Base-by-base conservation (phyloP, 2,797 vertebrate genomes). In the Psittacula echo region DNA sequence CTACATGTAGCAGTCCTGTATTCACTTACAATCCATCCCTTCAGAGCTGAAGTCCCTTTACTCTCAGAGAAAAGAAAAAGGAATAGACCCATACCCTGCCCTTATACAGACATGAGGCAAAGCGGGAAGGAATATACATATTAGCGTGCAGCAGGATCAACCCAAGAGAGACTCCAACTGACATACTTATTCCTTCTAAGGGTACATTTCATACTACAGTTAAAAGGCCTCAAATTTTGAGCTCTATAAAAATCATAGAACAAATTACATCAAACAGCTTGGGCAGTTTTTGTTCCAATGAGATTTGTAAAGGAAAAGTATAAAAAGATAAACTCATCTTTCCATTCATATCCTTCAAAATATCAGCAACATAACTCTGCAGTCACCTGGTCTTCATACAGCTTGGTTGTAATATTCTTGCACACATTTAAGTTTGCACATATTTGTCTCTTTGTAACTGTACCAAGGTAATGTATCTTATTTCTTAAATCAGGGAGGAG, bases 201-300 rank as follows among this genome's bases (percentile, higher is more conserved):
- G 34, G 0, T 44, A 47, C 42, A 37, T 29, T 23, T 86, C 45
- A 41, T 13, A 18, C 14, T 19, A 16, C 0, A 0, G 27, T 13
- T 24, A 50, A 60, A 77, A 65, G 27, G 5, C 1, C 27, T 86
- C 60, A 65, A 42, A 21, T 16, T 85, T 32, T 65, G 70, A 89
- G 11, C 70, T 78, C 48, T 20, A 1, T 51, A 53, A 72, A 71
- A 72, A 56, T 53, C 34, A 51, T 39, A 85, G 29, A 65, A 34
- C 11, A 37, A 54, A 37, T 14, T 37, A 26, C 18, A 21, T 58
- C 51, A 14, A 85, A 66, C 44, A 85, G 30, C 21, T 72, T 1
- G 0, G 67, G 61, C 7, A 44, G 32, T 19, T 87, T 90, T 86
- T 64, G 5, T 54, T 92, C 32, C 42, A 56, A 2, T 14, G 3